Conservation (phyloP, 2,113 vertebrate genomes). For the Athene cunicularia region DNA sequence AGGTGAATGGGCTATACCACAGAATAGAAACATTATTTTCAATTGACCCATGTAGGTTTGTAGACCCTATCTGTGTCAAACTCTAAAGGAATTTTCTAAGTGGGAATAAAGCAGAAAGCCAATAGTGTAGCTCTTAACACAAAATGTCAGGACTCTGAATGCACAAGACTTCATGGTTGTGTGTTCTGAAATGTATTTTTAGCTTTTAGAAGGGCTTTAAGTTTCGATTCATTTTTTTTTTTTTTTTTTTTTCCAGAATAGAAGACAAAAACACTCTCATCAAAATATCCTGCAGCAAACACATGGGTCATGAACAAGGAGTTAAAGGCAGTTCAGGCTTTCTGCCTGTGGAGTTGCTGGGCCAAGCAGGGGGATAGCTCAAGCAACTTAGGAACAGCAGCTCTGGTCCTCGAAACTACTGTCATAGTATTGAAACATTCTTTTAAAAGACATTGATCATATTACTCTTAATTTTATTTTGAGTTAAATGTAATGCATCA, state of each 20-base stretch:
- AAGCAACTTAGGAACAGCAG: neutral
- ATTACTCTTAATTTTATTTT: neutral
- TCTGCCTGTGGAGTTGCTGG: neutral
- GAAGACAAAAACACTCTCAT: neutral
- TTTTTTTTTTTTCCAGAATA: neutral
- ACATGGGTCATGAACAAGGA: neutral
- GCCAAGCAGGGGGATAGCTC: neutral
- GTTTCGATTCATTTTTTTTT: neutral
- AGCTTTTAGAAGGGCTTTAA: neutral
- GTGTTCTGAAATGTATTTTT: neutral
- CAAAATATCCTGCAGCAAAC: neutral
- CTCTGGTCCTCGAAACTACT: neutral
- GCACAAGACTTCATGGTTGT: accelerated
- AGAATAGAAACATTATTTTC: neutral
- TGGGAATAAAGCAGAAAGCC: neutral
- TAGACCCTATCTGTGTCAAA: neutral
- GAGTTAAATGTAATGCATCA: neutral
- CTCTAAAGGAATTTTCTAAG: neutral
- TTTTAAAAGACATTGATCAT: neutral
- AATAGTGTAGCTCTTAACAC: neutral
- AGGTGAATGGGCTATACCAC: neutral
- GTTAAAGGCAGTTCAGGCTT: neutral
- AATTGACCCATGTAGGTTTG: neutral
- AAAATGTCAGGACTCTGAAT: neutral
- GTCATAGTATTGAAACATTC: neutral